Conservation (phyloP, 2,888 invertebrate species). For the Sussaba pulchella region DNA sequence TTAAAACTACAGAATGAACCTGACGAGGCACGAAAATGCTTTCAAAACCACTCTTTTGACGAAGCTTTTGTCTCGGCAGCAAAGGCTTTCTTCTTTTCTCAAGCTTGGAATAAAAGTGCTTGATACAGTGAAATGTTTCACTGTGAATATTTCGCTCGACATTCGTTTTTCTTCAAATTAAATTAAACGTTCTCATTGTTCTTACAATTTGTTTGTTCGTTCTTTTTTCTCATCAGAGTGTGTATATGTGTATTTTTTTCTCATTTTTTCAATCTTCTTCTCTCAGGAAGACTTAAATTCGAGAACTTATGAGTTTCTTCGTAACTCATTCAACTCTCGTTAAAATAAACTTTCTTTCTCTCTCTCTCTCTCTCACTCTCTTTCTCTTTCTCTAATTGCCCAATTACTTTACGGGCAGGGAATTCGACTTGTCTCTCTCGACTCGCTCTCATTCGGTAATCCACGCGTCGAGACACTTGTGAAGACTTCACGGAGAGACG, state of each 20-base stretch:
- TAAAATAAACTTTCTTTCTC: neutral
- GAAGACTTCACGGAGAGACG: constrained; percentile 9
- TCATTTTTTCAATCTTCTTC: neutral
- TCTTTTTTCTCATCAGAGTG: too few relatives aligned
- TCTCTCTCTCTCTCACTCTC: too few relatives aligned
- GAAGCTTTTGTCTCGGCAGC: neutral
- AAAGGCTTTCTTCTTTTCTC: neutral
- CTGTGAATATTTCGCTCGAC: neutral
- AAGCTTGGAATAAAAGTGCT: neutral
- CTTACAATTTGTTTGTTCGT: neutral
- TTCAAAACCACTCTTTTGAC: neutral
- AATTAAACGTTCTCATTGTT: neutral
- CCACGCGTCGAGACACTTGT: constrained; percentile 19
- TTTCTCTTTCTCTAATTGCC: constrained; percentile 1
- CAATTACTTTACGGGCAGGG: constrained; percentile 9
- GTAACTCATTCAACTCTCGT: constrained; percentile 3
- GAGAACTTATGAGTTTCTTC: constrained; percentile 17
- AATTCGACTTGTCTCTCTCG: neutral
- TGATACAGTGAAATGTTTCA: neutral
- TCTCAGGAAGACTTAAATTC: neutral
- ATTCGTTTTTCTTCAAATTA: neutral
- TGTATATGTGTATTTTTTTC: neutral
- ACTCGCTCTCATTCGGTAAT: neutral
- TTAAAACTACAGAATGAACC: neutral
- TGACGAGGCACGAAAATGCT: neutral